These are phyloP conservation scores for Meteorus cinctellus DNA, from an alignment of 2,888 invertebrate species.

Conservation along the genomic window DNA sequence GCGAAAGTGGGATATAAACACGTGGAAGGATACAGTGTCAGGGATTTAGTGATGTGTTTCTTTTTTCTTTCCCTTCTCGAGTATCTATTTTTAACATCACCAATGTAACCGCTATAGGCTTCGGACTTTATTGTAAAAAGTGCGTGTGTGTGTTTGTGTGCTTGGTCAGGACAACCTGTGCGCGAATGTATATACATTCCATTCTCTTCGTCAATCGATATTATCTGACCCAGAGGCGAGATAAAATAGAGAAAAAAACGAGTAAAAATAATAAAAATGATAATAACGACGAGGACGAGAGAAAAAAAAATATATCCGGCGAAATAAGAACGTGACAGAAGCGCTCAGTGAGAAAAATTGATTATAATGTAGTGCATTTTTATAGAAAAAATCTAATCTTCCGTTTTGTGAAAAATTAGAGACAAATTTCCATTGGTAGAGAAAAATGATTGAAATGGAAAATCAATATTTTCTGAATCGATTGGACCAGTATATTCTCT, in stretches of 20 bases:
- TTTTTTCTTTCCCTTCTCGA: conserved; percentile 27
- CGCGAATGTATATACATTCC: conserved; percentile 27
- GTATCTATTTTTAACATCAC: conserved; percentile 38
- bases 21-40: conserved; percentile 13
- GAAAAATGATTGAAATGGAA: too few species aligned
- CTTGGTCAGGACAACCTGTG: conserved; percentile 25
- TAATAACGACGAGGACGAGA: neutral
- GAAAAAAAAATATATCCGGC: neutral
- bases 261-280: conserved; percentile 18
- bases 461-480: too few species aligned
- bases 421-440: too few species aligned
- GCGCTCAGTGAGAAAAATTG: neutral
- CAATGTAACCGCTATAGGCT: conserved; percentile 1
- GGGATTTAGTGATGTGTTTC: neutral
- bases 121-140: neutral
- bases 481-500: too few species aligned
- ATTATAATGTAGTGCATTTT: neutral
- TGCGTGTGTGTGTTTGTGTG: conserved; percentile 31
- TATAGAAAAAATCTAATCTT: neutral
- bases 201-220: conserved; percentile 50
- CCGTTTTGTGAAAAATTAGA: too few species aligned
- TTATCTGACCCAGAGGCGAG: conserved; percentile 54
- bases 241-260: conserved; percentile 45
- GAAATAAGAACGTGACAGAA: neutral
- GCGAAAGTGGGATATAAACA: neutral